A percentile compares a stretch with the other conserved stretches of the same genome.
phyloP scores from a whole-genome alignment of 1,140 invertebrate species.

The Micrasema minimum region DNA sequence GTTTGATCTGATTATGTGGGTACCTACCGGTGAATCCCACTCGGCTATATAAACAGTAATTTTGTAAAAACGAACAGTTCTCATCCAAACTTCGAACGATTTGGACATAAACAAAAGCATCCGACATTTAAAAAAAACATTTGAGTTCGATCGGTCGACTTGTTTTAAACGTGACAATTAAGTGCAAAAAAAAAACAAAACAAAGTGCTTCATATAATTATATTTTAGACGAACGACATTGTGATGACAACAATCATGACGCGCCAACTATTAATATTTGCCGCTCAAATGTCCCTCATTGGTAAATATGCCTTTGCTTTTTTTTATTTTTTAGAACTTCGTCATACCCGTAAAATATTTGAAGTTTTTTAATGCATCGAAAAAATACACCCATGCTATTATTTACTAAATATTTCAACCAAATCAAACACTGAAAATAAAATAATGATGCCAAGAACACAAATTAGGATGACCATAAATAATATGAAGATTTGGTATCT shows the following conservation, averaged over 20 bases:
- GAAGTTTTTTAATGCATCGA: no score
- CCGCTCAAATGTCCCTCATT: conserved; percentile 1
- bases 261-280: conserved; percentile 20
- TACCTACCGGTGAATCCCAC: conserved; percentile 23
- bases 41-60: conserved; percentile 49
- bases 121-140: conserved; percentile 13
- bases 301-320: conserved; percentile 11
- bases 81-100: conserved; percentile 45
- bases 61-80: conserved; percentile 51
- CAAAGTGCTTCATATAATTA: conserved; percentile 21
- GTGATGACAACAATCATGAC: conserved; percentile 11
- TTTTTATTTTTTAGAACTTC: no score
- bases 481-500: no score
- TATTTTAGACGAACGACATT: conserved; percentile 1
- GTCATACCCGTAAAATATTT: no score
- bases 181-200: conserved; percentile 1
- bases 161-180: neutral
- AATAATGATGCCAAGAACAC: no score
- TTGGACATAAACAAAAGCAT: conserved; percentile 32
- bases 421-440: no score
- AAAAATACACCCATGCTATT: no score
- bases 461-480: no score
- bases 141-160: neutral
- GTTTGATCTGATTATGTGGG: conserved; percentile 12
- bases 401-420: no score